Conservation (phyloP, 2,888 invertebrate genomes). For the Myathropa florea region DNA sequence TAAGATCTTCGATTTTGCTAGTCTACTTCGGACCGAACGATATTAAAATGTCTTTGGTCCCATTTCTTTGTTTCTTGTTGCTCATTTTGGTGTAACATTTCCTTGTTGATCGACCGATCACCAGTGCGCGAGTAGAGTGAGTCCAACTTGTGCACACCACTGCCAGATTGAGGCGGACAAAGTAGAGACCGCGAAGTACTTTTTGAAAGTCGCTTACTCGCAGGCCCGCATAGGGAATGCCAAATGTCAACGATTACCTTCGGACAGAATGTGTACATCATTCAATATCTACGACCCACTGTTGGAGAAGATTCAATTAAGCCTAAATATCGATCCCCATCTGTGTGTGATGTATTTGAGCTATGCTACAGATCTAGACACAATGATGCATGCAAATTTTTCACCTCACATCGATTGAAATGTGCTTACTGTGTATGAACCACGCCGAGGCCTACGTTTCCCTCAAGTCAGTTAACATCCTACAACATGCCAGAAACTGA, state of each 20-base stretch:
- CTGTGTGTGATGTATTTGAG: slow-evolving; percentile 54
- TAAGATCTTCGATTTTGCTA: slow-evolving; percentile 45
- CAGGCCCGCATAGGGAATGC: slow-evolving; percentile 21
- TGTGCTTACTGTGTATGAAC: slow-evolving; percentile 18
- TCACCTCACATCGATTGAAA: slow-evolving; percentile 21
- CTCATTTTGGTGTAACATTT: slow-evolving; percentile 62
- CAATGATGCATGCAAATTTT: slow-evolving; percentile 56
- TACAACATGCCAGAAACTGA: slow-evolving; percentile 14
- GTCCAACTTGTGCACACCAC: slow-evolving; percentile 25
- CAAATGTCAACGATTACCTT: slow-evolving; percentile 48
- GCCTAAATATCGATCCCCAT: slow-evolving; percentile 52
- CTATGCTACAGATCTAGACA: slow-evolving; percentile 19
- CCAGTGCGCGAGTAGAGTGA: slow-evolving; percentile 10
- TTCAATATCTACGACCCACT: slow-evolving; percentile 48
- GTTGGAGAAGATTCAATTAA: slow-evolving; percentile 65
- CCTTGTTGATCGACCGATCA: slow-evolving; percentile 66
- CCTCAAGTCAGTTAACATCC: slow-evolving; percentile 9
- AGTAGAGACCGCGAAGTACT: slow-evolving; percentile 51
- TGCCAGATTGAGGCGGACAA: slow-evolving; percentile 46
- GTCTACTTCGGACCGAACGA: slow-evolving; percentile 58
- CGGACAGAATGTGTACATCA: slow-evolving; percentile 53
- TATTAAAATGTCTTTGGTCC: slow-evolving; percentile 68
- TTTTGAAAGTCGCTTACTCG: slow-evolving; percentile 57
- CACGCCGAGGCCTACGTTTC: slow-evolving; percentile 27
- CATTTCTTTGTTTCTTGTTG: slow-evolving; percentile 45